Percentiles rank a stretch among this genome's conserved stretches.
phyloP scores from a whole-genome alignment of 2,113 vertebrate genomes.

The Forbesichthys agassizii region DNA sequence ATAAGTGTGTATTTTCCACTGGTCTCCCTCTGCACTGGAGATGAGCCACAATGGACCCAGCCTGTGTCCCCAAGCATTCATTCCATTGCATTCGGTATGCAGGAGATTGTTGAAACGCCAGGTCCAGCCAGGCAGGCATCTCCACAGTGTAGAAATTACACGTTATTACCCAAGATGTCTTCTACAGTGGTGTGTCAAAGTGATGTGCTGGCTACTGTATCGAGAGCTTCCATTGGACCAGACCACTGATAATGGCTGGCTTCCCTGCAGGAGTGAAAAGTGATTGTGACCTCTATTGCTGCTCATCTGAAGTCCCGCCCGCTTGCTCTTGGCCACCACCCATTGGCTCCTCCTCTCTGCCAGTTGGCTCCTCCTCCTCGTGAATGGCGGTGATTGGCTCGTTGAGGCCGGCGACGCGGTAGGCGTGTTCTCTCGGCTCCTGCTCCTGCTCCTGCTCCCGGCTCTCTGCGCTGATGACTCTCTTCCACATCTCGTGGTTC shows the following conservation, averaged over 20 bases:
- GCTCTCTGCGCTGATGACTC: constrained; percentile 83
- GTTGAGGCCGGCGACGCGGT: constrained; percentile 65
- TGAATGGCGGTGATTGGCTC: constrained; percentile 89
- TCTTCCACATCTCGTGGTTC: constrained; percentile 97
- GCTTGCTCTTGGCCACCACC: constrained; percentile 75
- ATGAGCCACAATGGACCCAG: constrained; percentile 35
- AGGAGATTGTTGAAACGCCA: constrained; percentile 46
- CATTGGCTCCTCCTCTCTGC: constrained; percentile 68
- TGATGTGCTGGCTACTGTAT: constrained; percentile 93
- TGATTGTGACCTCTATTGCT: constrained; percentile 57
- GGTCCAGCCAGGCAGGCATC: constrained; percentile 11
- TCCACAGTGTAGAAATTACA: constrained; percentile 51
- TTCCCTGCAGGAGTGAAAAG: constrained; percentile 7
- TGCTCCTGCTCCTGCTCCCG: constrained; percentile 64
- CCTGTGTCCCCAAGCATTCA: constrained; percentile 72
- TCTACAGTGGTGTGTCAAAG: constrained; percentile 99
- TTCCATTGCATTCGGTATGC: constrained; percentile 64
- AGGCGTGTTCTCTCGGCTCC: constrained; percentile 69
- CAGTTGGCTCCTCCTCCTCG: constrained; percentile 85
- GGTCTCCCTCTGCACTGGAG: constrained; percentile 52
- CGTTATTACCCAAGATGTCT: constrained; percentile 83
- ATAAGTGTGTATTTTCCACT: constrained; percentile 55
- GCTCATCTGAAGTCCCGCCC: constrained; percentile 56
- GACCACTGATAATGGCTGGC: constrained; percentile 40
- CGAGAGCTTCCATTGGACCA: constrained; percentile 80